phyloP scores from a whole-genome alignment of 1,140 invertebrate genomes.

The Orchesella cincta region DNA sequence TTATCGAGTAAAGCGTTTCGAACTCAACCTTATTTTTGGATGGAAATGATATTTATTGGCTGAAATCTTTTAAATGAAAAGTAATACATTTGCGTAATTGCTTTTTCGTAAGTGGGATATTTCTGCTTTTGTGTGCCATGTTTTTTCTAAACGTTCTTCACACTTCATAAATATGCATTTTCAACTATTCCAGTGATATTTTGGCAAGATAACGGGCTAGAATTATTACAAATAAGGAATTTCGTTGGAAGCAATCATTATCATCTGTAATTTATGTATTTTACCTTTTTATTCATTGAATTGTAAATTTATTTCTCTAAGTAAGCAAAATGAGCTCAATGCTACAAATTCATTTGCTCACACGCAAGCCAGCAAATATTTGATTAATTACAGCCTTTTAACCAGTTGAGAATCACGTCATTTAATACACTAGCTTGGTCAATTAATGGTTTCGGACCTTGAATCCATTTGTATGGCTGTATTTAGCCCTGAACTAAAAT shows the following conservation, averaged over 20 bases:
- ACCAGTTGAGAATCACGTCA: background rate
- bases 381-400: background rate
- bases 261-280: too few relatives aligned
- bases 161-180: too few relatives aligned
- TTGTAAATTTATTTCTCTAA: too few relatives aligned
- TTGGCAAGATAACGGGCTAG: constrained; percentile 15
- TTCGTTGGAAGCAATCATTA: background rate
- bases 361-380: background rate
- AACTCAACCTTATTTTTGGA: background rate
- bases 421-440: background rate
- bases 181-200: constrained; percentile 7
- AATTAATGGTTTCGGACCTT: constrained; percentile 1
- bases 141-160: background rate
- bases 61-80: too few relatives aligned
- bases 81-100: background rate
- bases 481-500: background rate
- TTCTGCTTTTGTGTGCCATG: background rate
- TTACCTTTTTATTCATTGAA: too few relatives aligned
- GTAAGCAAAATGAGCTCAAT: background rate
- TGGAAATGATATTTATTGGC: background rate
- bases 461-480: background rate
- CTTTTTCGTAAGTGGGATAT: background rate
- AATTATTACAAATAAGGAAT: background rate
- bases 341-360: background rate
- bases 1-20: background rate